Evolutionary conservation across 2,888 invertebrate species (phyloP).

Genomic region (Papilio gigon): DNA sequence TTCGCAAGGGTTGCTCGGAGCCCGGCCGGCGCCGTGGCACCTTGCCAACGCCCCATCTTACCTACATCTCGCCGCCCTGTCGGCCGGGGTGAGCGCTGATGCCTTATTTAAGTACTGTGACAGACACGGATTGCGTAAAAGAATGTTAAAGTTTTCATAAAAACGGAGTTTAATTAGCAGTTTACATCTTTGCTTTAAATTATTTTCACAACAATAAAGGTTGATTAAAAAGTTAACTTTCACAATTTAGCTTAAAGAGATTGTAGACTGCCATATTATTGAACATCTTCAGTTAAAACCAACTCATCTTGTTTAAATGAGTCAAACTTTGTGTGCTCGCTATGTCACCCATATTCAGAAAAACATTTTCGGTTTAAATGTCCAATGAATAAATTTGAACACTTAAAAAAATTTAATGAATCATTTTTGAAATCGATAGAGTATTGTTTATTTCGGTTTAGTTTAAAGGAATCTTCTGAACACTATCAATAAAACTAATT

Average conservation of each 20-base stretch:
- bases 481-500: constrained; percentile 30
- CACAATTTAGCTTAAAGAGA: too few species aligned
- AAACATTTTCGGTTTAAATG: too few species aligned
- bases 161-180: too few species aligned
- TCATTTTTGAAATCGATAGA: background rate
- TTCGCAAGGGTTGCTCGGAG: constrained; percentile 49
- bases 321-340: too few species aligned
- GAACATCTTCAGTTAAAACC: too few species aligned
- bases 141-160: constrained; percentile 15
- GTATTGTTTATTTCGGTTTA: constrained; percentile 30
- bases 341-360: too few species aligned
- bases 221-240: too few species aligned
- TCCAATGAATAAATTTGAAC: too few species aligned
- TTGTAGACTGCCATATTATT: too few species aligned
- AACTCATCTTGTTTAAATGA: too few species aligned
- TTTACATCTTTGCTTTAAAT: too few species aligned
- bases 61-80: constrained; percentile 54
- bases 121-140: constrained; percentile 33
- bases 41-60: constrained; percentile 63
- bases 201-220: too few species aligned
- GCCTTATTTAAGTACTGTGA: constrained; percentile 47
- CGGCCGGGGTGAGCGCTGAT: constrained; percentile 51
- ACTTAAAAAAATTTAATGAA: background rate
- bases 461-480: constrained; percentile 51
- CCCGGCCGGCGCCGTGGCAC: constrained; percentile 63